phyloP scores from a whole-genome alignment of 2,113 vertebrate genomes.

The Chloropsis hardwickii region DNA sequence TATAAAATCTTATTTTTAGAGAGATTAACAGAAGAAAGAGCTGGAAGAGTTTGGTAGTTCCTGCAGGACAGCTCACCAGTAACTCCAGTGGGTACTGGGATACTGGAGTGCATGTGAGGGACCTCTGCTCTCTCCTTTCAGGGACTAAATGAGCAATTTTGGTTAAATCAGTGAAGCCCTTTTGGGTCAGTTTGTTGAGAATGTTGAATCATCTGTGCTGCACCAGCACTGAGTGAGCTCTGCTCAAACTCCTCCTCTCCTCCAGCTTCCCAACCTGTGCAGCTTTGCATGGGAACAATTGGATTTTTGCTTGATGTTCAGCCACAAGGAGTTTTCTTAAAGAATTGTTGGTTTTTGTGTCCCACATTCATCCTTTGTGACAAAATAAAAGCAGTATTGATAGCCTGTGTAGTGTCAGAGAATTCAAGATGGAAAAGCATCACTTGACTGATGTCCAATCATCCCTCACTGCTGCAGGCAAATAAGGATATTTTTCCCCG shows the following conservation, averaged over 20 bases:
- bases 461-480: neutral
- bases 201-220: neutral
- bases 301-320: neutral
- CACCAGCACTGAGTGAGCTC: neutral
- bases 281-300: neutral
- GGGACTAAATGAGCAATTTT: neutral
- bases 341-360: neutral
- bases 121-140: neutral
- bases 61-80: neutral
- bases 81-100: neutral
- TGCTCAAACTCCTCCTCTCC: neutral
- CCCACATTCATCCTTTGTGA: neutral
- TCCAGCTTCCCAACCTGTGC: neutral
- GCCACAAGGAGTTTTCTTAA: neutral
- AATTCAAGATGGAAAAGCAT: neutral
- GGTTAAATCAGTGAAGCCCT: neutral
- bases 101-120: accelerated
- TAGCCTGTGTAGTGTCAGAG: neutral
- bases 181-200: neutral
- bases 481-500: neutral
- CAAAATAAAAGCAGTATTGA: neutral
- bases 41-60: neutral
- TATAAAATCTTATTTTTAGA: neutral
- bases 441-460: neutral
- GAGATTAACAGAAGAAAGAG: neutral